Percentiles rank a stretch among this genome's conserved stretches.
Conservation (phyloP, 92 coral and sea anemone genomes). For the Nematostella vectensis region DNA sequence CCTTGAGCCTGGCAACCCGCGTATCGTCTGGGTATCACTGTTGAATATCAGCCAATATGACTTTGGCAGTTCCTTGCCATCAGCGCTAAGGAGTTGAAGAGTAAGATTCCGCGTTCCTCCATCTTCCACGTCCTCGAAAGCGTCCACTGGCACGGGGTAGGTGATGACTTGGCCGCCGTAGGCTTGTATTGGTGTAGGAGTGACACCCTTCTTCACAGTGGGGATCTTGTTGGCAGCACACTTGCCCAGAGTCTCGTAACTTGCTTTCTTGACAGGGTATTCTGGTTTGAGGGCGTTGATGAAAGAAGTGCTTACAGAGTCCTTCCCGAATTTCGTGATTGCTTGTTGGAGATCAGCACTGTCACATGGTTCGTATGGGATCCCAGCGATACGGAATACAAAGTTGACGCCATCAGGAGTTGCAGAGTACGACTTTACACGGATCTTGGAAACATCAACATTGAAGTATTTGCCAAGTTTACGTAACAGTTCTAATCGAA, state of each 20-base stretch:
- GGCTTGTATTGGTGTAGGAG: slow-evolving; percentile 17
- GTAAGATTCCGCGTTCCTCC: slow-evolving; percentile 57
- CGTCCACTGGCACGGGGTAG: slow-evolving; percentile 52
- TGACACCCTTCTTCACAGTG: slow-evolving; percentile 7
- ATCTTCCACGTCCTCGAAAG: slow-evolving; percentile 77
- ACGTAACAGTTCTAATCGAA: slow-evolving; percentile 34
- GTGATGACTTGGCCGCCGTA: slow-evolving; percentile 45
- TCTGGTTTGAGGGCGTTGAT: slow-evolving; percentile 33
- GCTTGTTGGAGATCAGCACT: slow-evolving; percentile 16
- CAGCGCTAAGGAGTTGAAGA: slow-evolving; percentile 40
- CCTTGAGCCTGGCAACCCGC: slow-evolving; percentile 41
- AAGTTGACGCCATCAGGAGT: slow-evolving; percentile 31
- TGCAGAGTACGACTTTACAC: slow-evolving; percentile 26
- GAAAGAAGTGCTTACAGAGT: slow-evolving; percentile 25
- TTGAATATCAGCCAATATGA: slow-evolving; percentile 76
- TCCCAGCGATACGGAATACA: slow-evolving; percentile 45
- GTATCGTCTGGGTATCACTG: slow-evolving; percentile 37
- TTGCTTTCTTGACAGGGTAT: slow-evolving; percentile 45
- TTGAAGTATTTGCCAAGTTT: slow-evolving; percentile 49
- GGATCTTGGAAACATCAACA: slow-evolving; percentile 31
- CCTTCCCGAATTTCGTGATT: slow-evolving; percentile 25
- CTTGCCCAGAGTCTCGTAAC: slow-evolving; percentile 26
- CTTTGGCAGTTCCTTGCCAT: slow-evolving; percentile 35
- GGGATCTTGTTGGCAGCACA: slow-evolving; percentile 25
- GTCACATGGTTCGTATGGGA: slow-evolving; percentile 41